phyloP scores from a whole-genome alignment of 2,797 vertebrate species.

The Muscicapa striata region DNA sequence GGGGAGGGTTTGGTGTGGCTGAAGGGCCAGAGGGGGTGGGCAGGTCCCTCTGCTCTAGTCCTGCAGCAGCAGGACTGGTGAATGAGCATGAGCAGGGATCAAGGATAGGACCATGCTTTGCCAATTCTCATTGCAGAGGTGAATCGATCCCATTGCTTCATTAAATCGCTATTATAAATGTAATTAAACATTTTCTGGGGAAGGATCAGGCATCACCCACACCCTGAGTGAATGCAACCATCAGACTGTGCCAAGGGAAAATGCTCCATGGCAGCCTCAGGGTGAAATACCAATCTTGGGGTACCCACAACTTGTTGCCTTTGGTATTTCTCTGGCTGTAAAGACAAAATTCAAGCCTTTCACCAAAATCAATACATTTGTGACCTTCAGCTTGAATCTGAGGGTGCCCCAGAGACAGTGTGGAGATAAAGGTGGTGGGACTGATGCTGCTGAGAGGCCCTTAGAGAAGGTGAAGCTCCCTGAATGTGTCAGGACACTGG shows the following conservation, averaged over 20 bases:
- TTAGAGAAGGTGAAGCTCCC: neutral
- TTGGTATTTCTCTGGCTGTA: neutral
- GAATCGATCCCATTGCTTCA: neutral
- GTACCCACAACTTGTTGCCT: neutral
- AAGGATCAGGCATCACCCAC: neutral
- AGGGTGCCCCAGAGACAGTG: neutral
- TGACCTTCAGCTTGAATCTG: neutral
- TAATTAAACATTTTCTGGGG: neutral
- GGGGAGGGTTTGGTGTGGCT: neutral
- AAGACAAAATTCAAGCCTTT: neutral
- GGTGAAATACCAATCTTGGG: neutral
- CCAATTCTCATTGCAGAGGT: neutral
- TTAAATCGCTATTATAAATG: neutral
- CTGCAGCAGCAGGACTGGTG: neutral
- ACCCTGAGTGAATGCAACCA: neutral
- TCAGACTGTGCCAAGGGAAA: neutral
- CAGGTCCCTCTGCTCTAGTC: neutral
- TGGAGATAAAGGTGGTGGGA: neutral
- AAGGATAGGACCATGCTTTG: accelerated
- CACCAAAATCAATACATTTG: neutral
- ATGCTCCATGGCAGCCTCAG: neutral
- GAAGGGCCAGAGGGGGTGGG: neutral
- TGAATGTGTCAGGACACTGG: neutral
- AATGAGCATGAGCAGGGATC: neutral
- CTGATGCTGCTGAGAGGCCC: neutral